phyloP scores from a whole-genome alignment of 2,113 vertebrate genomes.

The Tyrannus savana region DNA sequence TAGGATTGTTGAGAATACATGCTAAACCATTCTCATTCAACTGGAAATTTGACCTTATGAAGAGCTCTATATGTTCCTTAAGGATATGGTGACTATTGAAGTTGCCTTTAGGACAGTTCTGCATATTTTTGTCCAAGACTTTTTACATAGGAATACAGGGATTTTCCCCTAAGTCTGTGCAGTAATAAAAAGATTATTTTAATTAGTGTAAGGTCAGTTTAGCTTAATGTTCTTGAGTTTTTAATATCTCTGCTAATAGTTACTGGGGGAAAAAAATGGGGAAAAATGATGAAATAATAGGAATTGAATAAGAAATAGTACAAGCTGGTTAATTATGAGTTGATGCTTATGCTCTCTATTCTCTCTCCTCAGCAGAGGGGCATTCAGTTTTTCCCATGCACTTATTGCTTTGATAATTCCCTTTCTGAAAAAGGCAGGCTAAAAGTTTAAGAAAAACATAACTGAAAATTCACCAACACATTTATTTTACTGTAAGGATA shows the following conservation, averaged over 20 bases:
- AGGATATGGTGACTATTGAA: not conserved
- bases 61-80: not conserved
- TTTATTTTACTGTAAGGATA: not conserved
- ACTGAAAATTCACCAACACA: accelerated
- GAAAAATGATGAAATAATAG: not conserved
- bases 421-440: not conserved
- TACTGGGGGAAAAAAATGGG: not conserved
- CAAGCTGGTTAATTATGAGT: not conserved
- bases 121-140: not conserved
- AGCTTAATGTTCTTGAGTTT: not conserved
- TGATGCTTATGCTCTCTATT: not conserved
- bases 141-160: not conserved
- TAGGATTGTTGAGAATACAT: not conserved
- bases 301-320: not conserved
- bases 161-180: not conserved
- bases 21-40: not conserved
- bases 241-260: not conserved
- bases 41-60: not conserved
- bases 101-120: not conserved
- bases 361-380: not conserved
- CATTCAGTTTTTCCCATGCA: not conserved
- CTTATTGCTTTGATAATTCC: not conserved
- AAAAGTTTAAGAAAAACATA: not conserved
- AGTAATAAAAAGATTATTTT: not conserved
- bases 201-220: not conserved